phyloP scores from a whole-genome alignment of 2,797 vertebrate genomes.

The Tragelaphus eurycerus region DNA sequence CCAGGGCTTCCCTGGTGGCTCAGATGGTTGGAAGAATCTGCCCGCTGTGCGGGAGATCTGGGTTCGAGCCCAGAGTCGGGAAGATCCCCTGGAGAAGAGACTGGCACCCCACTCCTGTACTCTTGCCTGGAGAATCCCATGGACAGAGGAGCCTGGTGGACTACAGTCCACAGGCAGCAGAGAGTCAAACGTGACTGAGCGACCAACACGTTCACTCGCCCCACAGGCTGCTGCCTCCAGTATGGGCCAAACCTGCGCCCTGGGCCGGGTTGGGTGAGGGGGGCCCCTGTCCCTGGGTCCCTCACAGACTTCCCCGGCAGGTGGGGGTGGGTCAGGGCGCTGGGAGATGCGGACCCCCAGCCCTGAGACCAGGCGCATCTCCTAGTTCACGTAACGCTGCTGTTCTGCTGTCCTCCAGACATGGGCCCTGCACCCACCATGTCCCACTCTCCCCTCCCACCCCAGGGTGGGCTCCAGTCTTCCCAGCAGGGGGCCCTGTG shows the following conservation, averaged over 20 bases:
- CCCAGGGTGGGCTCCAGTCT: neutral
- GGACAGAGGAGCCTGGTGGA: neutral
- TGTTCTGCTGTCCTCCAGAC: no score
- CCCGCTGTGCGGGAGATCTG: neutral
- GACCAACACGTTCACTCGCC: neutral
- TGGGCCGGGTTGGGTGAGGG: neutral
- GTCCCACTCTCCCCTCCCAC: neutral
- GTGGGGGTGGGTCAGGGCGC: neutral
- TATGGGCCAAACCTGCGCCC: neutral
- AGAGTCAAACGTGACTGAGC: neutral
- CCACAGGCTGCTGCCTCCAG: neutral
- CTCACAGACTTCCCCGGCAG: neutral
- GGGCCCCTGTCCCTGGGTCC: neutral
- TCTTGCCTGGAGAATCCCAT: neutral
- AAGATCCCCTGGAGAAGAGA: neutral
- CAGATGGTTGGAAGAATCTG: neutral
- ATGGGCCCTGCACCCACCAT: neutral
- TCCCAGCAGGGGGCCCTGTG: neutral
- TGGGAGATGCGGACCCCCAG: neutral
- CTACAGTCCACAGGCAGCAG: neutral
- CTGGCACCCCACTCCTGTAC: neutral
- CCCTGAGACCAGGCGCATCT: neutral
- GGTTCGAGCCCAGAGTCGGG: neutral
- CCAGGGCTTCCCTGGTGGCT: neutral
- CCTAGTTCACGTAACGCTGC: accelerated